A percentile compares a stretch with the other conserved stretches of the same genome.
Evolutionary conservation across 1,140 invertebrate genomes (phyloP).

Genomic region (Megathymus violae): DNA sequence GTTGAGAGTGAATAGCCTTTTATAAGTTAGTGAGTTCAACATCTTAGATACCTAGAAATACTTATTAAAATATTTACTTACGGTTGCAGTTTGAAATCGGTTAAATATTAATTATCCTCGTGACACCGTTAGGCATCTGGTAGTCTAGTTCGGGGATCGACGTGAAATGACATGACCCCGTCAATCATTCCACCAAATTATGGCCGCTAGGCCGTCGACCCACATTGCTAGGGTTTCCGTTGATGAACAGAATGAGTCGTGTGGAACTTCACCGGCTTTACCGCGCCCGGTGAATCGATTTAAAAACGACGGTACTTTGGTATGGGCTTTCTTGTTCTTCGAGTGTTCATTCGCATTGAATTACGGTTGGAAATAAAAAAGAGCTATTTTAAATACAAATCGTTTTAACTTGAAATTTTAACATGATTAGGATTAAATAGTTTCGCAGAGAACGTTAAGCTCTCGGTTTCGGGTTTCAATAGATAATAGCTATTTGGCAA

Average conservation of each 20-base stretch:
- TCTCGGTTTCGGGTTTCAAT: too few relatives aligned
- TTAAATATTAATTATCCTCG: constrained; percentile 29
- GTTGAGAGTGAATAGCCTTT: too few relatives aligned
- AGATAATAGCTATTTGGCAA: too few relatives aligned
- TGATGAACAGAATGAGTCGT: constrained; percentile 21
- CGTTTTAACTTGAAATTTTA: too few relatives aligned
- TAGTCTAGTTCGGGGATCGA: constrained; percentile 42
- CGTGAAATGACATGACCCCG: constrained; percentile 46
- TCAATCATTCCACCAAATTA: constrained; percentile 44
- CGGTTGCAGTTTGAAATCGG: constrained; percentile 18
- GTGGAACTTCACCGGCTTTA: constrained; percentile 20
- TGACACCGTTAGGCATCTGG: constrained; percentile 51
- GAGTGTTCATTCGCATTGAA: constrained; percentile 3
- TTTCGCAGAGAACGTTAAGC: too few relatives aligned
- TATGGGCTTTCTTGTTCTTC: too few relatives aligned
- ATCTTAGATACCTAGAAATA: too few relatives aligned
- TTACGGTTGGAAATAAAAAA: not conserved
- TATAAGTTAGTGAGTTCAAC: too few relatives aligned
- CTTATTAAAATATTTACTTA: too few relatives aligned
- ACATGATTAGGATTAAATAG: too few relatives aligned
- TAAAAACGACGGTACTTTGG: too few relatives aligned
- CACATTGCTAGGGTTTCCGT: constrained; percentile 41
- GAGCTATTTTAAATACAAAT: too few relatives aligned
- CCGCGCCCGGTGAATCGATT: not conserved
- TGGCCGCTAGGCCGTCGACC: constrained; percentile 58